phyloP scores from a whole-genome alignment of 2,797 vertebrate species.

The Steatocranus sp. region DNA sequence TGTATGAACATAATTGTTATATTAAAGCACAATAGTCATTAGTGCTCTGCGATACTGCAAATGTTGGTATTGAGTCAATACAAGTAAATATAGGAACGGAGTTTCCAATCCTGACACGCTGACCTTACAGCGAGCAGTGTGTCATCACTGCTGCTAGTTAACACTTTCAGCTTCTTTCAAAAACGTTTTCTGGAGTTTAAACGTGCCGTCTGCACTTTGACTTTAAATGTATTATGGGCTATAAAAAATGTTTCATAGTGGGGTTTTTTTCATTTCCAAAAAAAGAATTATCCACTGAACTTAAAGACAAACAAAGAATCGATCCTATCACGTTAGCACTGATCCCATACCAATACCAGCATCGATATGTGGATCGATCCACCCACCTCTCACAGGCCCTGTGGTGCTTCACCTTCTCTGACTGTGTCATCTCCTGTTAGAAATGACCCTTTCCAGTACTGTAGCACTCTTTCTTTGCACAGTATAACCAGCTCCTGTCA shows the following conservation, averaged over 20 bases:
- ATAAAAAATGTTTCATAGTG: too few relatives aligned
- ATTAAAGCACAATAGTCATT: not conserved
- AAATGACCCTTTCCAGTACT: not conserved
- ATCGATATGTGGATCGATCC: not conserved
- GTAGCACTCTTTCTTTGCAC: not conserved
- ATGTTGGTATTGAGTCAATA: not conserved
- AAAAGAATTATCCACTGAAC: not conserved
- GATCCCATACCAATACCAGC: not conserved
- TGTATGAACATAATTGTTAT: not conserved
- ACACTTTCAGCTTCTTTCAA: not conserved
- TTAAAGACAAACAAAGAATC: not conserved
- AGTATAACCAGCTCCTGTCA: not conserved
- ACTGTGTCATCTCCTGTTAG: not conserved
- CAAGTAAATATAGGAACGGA: rapidly evolving
- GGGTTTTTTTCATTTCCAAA: too few relatives aligned
- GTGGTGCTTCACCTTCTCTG: not conserved
- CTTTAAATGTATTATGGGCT: not conserved
- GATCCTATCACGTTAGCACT: not conserved
- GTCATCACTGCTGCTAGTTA: not conserved
- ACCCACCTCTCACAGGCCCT: not conserved
- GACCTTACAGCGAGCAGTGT: not conserved
- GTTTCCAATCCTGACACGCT: not conserved
- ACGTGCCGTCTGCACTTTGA: not conserved
- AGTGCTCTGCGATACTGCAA: not conserved
- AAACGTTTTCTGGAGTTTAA: not conserved